phyloP scores from a whole-genome alignment of 2,888 invertebrate genomes.

The Tridacna crocea region DNA sequence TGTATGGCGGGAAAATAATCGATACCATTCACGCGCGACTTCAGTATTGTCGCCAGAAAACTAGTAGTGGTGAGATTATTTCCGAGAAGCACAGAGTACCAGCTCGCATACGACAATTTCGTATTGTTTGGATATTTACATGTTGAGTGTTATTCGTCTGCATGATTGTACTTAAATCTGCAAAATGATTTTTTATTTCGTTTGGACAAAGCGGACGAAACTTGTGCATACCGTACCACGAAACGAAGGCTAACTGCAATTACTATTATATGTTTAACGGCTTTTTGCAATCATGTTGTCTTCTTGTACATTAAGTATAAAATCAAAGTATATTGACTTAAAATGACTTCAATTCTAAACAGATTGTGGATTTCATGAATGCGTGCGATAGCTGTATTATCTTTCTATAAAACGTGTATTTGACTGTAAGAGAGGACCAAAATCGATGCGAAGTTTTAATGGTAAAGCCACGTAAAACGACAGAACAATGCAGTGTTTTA shows the following conservation, averaged over 20 bases:
- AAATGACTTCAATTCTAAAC: background rate
- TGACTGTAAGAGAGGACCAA: background rate
- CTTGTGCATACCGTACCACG: too few species aligned
- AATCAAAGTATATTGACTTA: too few species aligned
- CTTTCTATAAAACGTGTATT: too few species aligned
- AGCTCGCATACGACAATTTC: slow-evolving; percentile 11
- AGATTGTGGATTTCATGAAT: slow-evolving; percentile 4
- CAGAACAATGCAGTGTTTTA: slow-evolving; percentile 13
- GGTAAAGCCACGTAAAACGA: background rate
- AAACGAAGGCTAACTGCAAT: too few species aligned
- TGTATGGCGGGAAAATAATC: slow-evolving; percentile 20
- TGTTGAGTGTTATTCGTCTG: slow-evolving; percentile 2
- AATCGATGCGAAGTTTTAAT: slow-evolving; percentile 19
- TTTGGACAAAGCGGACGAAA: background rate
- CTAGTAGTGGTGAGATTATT: slow-evolving; percentile 1
- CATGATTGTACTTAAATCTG: background rate
- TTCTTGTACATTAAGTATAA: background rate
- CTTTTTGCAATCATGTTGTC: background rate
- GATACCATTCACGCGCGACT: slow-evolving; percentile 23
- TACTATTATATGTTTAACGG: too few species aligned
- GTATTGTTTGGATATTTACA: background rate
- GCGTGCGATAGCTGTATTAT: too few species aligned
- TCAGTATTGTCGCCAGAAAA: slow-evolving; percentile 17
- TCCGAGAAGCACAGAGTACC: slow-evolving; percentile 6
- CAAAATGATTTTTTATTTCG: too few species aligned